Conservation (phyloP, 2,113 vertebrate genomes). For the Engystomops pustulosus region DNA sequence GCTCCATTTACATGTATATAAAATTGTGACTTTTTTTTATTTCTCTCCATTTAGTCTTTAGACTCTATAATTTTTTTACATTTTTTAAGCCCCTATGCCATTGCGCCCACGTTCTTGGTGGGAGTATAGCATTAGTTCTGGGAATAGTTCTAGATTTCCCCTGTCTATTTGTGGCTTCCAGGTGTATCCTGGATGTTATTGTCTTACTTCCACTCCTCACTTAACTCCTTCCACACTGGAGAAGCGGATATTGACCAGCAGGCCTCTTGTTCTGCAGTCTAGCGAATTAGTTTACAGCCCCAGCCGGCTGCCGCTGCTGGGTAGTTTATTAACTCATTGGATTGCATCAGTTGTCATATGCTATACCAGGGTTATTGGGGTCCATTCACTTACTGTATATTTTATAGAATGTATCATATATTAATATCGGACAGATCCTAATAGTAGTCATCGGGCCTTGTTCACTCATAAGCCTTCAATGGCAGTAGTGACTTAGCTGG, state of each 20-base stretch:
- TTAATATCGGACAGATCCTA: neutral
- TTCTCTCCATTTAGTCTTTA: too few relatives aligned
- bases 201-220: conserved; percentile 32
- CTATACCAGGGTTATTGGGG: neutral
- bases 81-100: neutral
- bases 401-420: neutral
- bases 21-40: too few relatives aligned
- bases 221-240: conserved; percentile 28
- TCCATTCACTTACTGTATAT: neutral
- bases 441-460: neutral
- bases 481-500: neutral
- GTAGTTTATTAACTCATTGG: neutral
- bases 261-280: conserved; percentile 12
- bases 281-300: neutral
- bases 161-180: conserved; percentile 55
- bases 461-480: neutral
- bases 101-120: neutral
- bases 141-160: conserved; percentile 52
- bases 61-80: too few relatives aligned
- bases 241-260: conserved; percentile 14
- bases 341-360: neutral
- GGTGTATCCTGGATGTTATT: conserved; percentile 59
- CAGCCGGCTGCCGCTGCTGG: neutral
- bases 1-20: too few relatives aligned
- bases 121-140: conserved; percentile 43